Conservation (phyloP, 2,888 invertebrate genomes). For the Lasioglossum zephyrum region DNA sequence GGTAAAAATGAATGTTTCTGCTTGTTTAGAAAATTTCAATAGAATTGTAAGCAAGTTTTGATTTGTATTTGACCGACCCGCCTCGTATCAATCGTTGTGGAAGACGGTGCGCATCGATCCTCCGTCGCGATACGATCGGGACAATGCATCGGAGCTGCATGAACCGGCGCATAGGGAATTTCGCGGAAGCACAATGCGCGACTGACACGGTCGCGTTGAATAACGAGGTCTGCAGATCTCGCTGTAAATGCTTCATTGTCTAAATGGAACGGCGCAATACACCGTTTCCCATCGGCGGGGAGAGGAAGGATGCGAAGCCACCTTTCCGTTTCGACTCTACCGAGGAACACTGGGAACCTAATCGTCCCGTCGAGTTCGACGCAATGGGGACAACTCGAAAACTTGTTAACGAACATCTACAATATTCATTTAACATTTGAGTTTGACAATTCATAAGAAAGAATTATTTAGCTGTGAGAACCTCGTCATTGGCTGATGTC, state of each 20-base stretch:
- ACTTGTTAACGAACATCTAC: background rate
- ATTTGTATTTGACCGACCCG: background rate
- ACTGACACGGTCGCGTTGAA: slow-evolving; percentile 65
- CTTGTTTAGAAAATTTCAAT: background rate
- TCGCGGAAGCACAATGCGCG: slow-evolving; percentile 58
- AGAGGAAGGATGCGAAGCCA: slow-evolving; percentile 37
- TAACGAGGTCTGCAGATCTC: slow-evolving; percentile 55
- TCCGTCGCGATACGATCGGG: slow-evolving; percentile 37
- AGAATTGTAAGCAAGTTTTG: background rate
- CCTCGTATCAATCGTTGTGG: background rate
- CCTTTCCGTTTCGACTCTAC: slow-evolving; percentile 27
- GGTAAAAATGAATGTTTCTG: too few species aligned
- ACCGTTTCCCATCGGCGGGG: slow-evolving; percentile 50
- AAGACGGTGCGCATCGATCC: slow-evolving; percentile 24
- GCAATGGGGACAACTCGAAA: slow-evolving; percentile 9
- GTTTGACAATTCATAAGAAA: background rate
- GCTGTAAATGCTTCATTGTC: slow-evolving; percentile 58
- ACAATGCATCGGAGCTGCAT: slow-evolving; percentile 58
- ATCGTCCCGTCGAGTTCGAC: slow-evolving; percentile 30
- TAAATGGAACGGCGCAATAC: slow-evolving; percentile 51
- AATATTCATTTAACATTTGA: background rate
- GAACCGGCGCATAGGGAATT: slow-evolving; percentile 41
- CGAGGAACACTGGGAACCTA: slow-evolving; percentile 33
- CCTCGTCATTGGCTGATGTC: background rate
- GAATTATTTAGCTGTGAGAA: background rate